Evolutionary conservation across 2,888 invertebrate species (phyloP), one percentile per base, ranked within the genome.

Genomic region (Phyllotreta striolata): DNA sequence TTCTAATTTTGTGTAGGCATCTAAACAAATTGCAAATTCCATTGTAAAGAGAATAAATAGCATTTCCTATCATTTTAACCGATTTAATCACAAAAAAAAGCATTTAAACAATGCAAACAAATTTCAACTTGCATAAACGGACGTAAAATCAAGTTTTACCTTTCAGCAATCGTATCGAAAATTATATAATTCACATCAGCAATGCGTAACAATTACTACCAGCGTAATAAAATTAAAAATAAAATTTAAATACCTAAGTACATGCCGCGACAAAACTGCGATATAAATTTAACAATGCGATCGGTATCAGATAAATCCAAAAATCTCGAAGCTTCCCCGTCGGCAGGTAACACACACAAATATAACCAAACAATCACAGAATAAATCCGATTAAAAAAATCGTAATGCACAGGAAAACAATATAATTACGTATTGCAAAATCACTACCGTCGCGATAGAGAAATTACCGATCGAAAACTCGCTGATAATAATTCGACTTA

Each of bases 401-500:
- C 13, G 10, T 24, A 24, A 3, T 24, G 4, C 24, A 24, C 24
- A 24, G 24, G 4, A 1, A 24, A 24, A 24, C 24, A 4, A 24
- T 24, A 24, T 4, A 24, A 24, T 24, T 24, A 3, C 49, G 14
- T 55, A 40, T 51, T 47, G 13, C 51, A 59, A 49, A 57, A 58
- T 58, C 58, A 58, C 58, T 40, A 58, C 58, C 24, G 13, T 34
- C 41, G 59, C 41, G 40, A 59, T 37, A 46, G 41, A 52, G 37
- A 37, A 59, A 24, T 40, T 60, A 12, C 44, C 56, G 51, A 51
- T 62, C 52, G 10, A 34, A 41, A 62, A 54, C 24, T 47, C 66
- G 64, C 64, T 46, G 49, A 57, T 55, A 63, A 59, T 64, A 63
- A 59, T 64, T 63, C 55, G 46, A 64, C 65, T 24, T 24, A 61